Evolutionary conservation across 2,888 invertebrate species (phyloP), one percentile per base, ranked within the genome.

Genomic region (Amiota mariae): DNA sequence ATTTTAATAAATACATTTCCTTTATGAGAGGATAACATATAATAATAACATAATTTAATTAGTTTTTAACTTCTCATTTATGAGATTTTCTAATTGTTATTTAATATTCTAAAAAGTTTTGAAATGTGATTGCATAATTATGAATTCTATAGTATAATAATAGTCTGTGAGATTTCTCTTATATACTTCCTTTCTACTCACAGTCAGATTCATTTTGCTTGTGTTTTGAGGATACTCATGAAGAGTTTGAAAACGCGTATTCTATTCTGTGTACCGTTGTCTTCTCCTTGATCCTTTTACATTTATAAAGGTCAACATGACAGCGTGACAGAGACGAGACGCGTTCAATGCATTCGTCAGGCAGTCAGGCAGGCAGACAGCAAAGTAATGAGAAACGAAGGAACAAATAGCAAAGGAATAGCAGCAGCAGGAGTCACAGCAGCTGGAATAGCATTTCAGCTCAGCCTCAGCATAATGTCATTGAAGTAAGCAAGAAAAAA

Each of bases 371-470:
- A 48, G 36, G 9, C 8, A 48, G 59, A 9, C 48, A 66, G 18
- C n/a, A 51, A 51, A 68, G 54, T n/a, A 68, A 54, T 54, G 36
- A 20, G 67, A 20, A n/a, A 20, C 13, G 20, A 24, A 68, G 20
- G 12, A 68, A 12, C 67, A 51, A 36, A n/a, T n/a, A n/a, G n/a
- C n/a, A n/a, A 36, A 68, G 24, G 54, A 51, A 54, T 54, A 68
- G 54, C 54, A 47, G 54, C 6, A 68, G 24, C 67, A 51, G 67
- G 15, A 63, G 67, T 18, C 11, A 64, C 72, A 64, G 72, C 11
- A 63, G 63, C 46, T 63, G 24, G 46, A 63, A 2, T 15, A 18
- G 15, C 2, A 59, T 18, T 15, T 36, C 20, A 46, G 36, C 63
- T 36, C 24, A 56, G 56, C n/a, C n/a, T n/a, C n/a, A n/a, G n/a